Evolutionary conservation across 2,888 invertebrate genomes (phyloP).

Genomic region (Toxonevra muliebris): DNA sequence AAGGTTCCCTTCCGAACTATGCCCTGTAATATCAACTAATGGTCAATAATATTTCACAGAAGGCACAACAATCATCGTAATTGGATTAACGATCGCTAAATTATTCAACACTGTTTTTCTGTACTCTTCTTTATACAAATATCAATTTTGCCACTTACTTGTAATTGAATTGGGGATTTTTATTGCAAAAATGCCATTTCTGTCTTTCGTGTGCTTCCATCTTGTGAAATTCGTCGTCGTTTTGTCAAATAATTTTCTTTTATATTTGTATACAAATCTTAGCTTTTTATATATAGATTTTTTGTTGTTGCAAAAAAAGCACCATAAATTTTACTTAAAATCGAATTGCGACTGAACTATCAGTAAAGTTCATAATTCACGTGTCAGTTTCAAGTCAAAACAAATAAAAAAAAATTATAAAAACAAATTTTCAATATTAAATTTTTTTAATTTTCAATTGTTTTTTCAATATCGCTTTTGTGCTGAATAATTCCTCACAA

Average conservation of each 20-base stretch:
- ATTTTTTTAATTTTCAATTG: background rate
- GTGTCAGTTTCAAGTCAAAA: too few species aligned
- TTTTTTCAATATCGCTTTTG: background rate
- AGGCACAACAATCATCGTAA: too few species aligned
- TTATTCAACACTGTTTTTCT: too few species aligned
- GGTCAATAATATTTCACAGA: too few species aligned
- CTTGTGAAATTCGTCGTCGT: constrained; percentile 25
- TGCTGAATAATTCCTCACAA: background rate
- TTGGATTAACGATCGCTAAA: too few species aligned
- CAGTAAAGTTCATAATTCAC: too few species aligned
- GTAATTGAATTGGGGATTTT: constrained; percentile 8
- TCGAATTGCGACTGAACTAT: too few species aligned
- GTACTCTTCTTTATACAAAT: background rate
- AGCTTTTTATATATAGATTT: background rate
- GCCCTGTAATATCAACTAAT: too few species aligned
- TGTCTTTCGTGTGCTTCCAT: constrained; percentile 28
- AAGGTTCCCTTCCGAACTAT: too few species aligned
- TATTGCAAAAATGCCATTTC: constrained; percentile 21
- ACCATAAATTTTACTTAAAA: background rate
- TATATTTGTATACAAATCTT: background rate
- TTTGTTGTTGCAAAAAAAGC: too few species aligned
- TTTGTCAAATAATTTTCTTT: constrained; percentile 14
- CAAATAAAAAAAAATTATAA: too few species aligned
- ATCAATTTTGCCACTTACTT: constrained; percentile 24
- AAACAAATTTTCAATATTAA: background rate